Evolutionary conservation across 2,888 invertebrate species (phyloP).

Genomic region (Phymatocera aterrima): DNA sequence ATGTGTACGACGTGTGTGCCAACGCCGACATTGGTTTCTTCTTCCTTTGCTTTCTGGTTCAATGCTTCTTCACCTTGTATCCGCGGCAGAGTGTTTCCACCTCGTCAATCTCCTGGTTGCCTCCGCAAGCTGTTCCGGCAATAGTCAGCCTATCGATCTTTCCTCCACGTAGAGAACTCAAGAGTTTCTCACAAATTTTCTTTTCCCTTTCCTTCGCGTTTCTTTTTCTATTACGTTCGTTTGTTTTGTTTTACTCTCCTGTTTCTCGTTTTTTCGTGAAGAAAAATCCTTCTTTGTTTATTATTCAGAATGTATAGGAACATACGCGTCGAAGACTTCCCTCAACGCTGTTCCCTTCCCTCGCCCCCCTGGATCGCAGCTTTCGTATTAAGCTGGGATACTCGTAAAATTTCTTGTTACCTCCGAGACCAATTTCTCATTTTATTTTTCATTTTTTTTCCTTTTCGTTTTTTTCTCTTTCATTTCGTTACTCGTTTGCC

Average conservation of each 20-base stretch:
- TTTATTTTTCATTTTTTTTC: too few species aligned
- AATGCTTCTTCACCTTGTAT: slow-evolving; percentile 14
- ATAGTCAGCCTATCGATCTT: slow-evolving; percentile 40
- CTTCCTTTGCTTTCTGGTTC: background rate
- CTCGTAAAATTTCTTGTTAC: too few species aligned
- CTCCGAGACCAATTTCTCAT: too few species aligned
- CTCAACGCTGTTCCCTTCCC: too few species aligned
- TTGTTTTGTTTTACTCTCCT: background rate
- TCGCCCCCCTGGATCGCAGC: background rate
- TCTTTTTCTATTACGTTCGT: background rate
- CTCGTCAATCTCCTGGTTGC: slow-evolving; percentile 44
- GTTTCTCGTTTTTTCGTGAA: background rate
- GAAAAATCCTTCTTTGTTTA: background rate
- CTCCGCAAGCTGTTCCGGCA: slow-evolving; percentile 39
- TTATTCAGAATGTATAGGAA: background rate
- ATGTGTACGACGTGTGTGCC: background rate
- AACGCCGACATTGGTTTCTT: background rate
- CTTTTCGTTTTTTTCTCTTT: too few species aligned
- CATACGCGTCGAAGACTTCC: background rate
- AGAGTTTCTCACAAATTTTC: slow-evolving; percentile 7
- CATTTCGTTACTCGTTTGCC: too few species aligned
- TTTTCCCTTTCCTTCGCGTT: background rate
- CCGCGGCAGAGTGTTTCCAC: slow-evolving; percentile 26
- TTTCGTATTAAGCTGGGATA: background rate
- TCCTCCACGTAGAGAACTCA: background rate